Evolutionary conservation across 2,888 invertebrate genomes (phyloP).

Genomic region (Sympetrum striolatum): DNA sequence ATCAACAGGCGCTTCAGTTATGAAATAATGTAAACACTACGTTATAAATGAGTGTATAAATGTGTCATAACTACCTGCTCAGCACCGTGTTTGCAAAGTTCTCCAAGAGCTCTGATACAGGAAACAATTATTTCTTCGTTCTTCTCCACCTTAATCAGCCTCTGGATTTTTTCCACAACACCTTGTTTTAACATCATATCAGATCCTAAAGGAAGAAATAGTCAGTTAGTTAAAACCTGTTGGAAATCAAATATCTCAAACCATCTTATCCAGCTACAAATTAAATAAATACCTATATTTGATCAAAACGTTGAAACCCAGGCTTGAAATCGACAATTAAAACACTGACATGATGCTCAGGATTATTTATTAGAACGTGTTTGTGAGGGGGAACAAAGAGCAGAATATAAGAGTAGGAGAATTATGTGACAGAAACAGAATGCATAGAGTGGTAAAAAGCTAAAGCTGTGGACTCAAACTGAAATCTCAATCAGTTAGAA

Average conservation of each 20-base stretch:
- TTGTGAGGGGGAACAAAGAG: too few relatives aligned
- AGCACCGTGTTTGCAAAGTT: constrained; percentile 77
- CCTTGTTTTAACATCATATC: constrained; percentile 75
- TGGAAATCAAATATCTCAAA: too few relatives aligned
- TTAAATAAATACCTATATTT: too few relatives aligned
- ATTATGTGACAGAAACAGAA: too few relatives aligned
- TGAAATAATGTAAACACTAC: neutral
- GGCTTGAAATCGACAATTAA: neutral
- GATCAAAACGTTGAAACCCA: neutral
- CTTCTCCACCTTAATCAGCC: constrained; percentile 80
- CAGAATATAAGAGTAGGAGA: neutral
- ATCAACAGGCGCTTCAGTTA: neutral
- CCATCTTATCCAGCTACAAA: too few relatives aligned
- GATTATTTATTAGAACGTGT: too few relatives aligned
- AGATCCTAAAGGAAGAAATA: constrained; percentile 49
- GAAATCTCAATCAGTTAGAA: too few relatives aligned
- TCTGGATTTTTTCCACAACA: constrained; percentile 70
- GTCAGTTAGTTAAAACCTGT: too few relatives aligned
- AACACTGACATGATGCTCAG: too few relatives aligned
- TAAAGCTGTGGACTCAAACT: too few relatives aligned
- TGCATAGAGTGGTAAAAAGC: too few relatives aligned
- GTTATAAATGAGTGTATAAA: neutral
- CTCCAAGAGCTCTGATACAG: constrained; percentile 77
- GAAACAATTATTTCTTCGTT: constrained; percentile 76
- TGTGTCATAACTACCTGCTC: constrained; percentile 63